Evolutionary conservation across 2,888 invertebrate genomes (phyloP).

Genomic region (Nemotelus pantherinus): DNA sequence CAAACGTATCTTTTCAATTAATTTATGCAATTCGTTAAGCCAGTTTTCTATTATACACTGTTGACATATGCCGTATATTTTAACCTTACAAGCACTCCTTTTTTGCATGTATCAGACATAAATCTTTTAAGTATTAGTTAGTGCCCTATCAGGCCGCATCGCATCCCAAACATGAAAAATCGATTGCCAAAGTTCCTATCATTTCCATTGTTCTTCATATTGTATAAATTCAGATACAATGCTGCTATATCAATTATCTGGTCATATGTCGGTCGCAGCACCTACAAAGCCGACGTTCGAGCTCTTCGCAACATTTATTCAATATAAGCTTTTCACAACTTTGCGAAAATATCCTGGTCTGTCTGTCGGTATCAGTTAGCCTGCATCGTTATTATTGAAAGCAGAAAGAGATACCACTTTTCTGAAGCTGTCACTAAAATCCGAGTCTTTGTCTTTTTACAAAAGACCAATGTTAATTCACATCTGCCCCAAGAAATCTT

Average conservation of each 20-base stretch:
- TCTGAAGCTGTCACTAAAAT: background rate
- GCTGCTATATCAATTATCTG: background rate
- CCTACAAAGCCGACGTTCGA: background rate
- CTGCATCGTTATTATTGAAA: constrained; percentile 5
- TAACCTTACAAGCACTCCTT: no score
- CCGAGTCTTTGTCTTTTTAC: background rate
- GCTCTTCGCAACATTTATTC: constrained; percentile 12
- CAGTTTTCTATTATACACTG: no score
- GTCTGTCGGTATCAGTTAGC: background rate
- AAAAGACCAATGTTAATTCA: background rate
- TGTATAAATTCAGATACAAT: background rate
- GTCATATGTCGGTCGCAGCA: background rate
- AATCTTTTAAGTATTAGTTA: no score
- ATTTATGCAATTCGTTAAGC: no score
- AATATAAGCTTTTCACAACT: background rate
- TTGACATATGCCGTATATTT: no score
- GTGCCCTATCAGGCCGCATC: no score
- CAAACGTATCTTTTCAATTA: no score
- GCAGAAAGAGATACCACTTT: background rate
- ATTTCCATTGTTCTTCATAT: background rate
- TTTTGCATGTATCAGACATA: no score
- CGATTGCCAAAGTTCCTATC: constrained; percentile 12
- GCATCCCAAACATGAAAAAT: constrained; percentile 34
- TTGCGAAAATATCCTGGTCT: background rate
- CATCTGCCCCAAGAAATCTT: background rate